A percentile compares a stretch with the other conserved stretches of the same genome.
Conservation (phyloP, 1,140 invertebrate genomes). For the Sarcophaga peregrina region DNA sequence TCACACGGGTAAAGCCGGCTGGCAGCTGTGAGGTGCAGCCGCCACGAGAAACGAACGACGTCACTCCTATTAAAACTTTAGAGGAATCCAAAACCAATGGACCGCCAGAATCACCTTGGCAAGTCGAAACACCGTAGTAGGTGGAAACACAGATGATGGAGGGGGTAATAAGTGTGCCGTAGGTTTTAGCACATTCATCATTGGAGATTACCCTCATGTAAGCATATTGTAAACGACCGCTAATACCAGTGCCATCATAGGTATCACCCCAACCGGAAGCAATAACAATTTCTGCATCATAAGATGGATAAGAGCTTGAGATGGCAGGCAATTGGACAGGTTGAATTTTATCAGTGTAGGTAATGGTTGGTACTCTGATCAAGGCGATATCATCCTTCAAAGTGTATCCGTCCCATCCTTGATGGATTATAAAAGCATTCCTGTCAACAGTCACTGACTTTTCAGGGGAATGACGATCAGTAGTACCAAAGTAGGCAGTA, state of each 20-base stretch:
- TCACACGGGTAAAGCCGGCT: constrained; percentile 68
- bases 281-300: constrained; percentile 46
- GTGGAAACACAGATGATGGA: constrained; percentile 50
- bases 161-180: constrained; percentile 51
- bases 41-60: constrained; percentile 60
- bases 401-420: constrained; percentile 43
- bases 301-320: constrained; percentile 53
- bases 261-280: constrained; percentile 58
- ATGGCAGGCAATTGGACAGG: constrained; percentile 47
- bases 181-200: constrained; percentile 47
- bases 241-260: constrained; percentile 48
- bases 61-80: constrained; percentile 67
- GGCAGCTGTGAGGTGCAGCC: constrained; percentile 65
- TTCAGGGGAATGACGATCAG: not conserved
- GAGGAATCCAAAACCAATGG: constrained; percentile 66
- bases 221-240: constrained; percentile 51
- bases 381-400: constrained; percentile 59
- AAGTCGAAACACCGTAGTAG: constrained; percentile 52
- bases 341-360: constrained; percentile 44
- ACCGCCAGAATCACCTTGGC: constrained; percentile 70
- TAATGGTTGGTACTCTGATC: constrained; percentile 52
- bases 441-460: constrained; percentile 46
- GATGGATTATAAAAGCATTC: constrained; percentile 26
- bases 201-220: constrained; percentile 51
- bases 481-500: constrained; percentile 33